Percentiles rank a stretch among this genome's conserved stretches.
Conservation (phyloP, 2,888 invertebrate genomes). For the Oithona nana region DNA sequence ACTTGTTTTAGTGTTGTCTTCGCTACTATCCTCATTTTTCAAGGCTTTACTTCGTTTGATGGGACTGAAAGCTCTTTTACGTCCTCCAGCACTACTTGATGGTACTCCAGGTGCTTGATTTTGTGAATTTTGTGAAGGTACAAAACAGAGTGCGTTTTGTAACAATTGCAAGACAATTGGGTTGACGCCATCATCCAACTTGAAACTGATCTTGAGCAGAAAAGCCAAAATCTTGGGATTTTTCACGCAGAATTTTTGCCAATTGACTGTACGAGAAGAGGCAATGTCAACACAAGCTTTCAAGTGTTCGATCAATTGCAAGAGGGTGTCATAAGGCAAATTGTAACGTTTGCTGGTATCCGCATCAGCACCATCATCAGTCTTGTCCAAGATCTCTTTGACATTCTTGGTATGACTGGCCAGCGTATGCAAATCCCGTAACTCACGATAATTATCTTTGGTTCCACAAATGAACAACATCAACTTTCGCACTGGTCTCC, state of each 20-base stretch:
- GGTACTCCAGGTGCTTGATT: background rate
- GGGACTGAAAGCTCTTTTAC: background rate
- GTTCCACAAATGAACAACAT: slow-evolving; percentile 79
- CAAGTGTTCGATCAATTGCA: slow-evolving; percentile 79
- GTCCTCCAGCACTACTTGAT: background rate
- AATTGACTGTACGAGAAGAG: slow-evolving; percentile 71
- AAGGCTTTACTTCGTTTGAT: background rate
- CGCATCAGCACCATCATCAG: background rate
- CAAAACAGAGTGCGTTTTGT: slow-evolving; percentile 59
- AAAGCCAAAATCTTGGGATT: slow-evolving; percentile 58
- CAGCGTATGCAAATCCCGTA: slow-evolving; percentile 78
- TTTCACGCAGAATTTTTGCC: slow-evolving; percentile 73
- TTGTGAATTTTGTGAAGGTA: slow-evolving; percentile 11
- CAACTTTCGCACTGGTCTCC: slow-evolving; percentile 68
- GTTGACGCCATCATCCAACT: slow-evolving; percentile 71
- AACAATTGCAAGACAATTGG: slow-evolving; percentile 73
- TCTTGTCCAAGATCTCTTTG: background rate
- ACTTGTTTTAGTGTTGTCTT: slow-evolving; percentile 5
- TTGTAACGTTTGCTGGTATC: slow-evolving; percentile 18
- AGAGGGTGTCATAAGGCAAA: slow-evolving; percentile 67
- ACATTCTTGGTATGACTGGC: slow-evolving; percentile 54
- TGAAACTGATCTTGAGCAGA: slow-evolving; percentile 54
- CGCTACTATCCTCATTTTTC: background rate
- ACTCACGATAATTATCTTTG: slow-evolving; percentile 81
- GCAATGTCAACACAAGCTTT: slow-evolving; percentile 88